Evolutionary conservation across 2,888 invertebrate genomes (phyloP).

Genomic region (Eupeodes luniger): DNA sequence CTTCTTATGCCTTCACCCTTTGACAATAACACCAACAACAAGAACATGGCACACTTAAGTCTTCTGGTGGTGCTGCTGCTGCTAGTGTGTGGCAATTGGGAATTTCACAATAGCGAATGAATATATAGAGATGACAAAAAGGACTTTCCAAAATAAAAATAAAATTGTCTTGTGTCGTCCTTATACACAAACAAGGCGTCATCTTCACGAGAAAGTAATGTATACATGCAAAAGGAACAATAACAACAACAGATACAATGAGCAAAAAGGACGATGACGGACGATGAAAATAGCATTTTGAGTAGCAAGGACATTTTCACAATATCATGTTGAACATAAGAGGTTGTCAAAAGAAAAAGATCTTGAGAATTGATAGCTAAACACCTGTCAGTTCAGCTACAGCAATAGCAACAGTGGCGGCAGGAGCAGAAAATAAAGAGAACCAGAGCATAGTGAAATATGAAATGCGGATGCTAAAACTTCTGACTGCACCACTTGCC

Average conservation of each 20-base stretch:
- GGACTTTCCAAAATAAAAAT: slow-evolving; percentile 12
- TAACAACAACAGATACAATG: slow-evolving; percentile 27
- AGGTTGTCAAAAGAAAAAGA: slow-evolving; percentile 21
- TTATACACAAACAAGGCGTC: not conserved
- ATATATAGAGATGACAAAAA: not conserved
- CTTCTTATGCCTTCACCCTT: slow-evolving; percentile 14
- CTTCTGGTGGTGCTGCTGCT: slow-evolving; percentile 33
- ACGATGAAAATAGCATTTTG: slow-evolving; percentile 39
- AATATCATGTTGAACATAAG: slow-evolving; percentile 22
- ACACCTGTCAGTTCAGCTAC: slow-evolving; percentile 48
- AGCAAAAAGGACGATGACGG: not conserved
- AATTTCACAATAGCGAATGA: slow-evolving; percentile 31
- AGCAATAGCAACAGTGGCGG: no score
- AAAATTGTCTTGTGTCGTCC: slow-evolving; percentile 9
- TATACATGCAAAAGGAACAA: not conserved
- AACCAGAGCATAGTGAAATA: not conserved
- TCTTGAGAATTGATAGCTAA: slow-evolving; percentile 32
- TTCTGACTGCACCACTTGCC: slow-evolving; percentile 45
- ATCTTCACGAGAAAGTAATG: not conserved
- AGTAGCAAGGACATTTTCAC: slow-evolving; percentile 55
- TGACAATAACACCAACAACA: slow-evolving; percentile 5
- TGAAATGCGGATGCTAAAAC: slow-evolving; percentile 30
- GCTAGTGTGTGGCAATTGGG: slow-evolving; percentile 46
- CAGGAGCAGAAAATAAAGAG: not conserved
- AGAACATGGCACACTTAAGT: slow-evolving; percentile 34